Base-by-base conservation (phyloP, 2,113 vertebrate genomes). In the Equus quagga region DNA sequence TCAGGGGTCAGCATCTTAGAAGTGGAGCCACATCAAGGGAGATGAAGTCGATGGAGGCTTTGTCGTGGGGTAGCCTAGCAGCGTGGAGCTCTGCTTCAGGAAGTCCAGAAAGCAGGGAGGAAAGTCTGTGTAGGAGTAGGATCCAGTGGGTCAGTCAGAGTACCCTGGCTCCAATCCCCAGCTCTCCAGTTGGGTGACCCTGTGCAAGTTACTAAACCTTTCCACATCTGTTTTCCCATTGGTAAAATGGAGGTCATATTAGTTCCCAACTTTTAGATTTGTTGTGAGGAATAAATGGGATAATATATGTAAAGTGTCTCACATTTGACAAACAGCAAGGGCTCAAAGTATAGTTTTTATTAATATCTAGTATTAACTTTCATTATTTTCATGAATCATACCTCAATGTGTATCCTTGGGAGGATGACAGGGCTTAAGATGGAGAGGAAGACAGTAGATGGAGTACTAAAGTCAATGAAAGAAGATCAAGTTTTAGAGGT, bases 321-420 rank as follows among this genome's bases (percentile, higher is more conserved):
- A 49, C n/a, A 58, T 67, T 5, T 58, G 75, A 88, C 12, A 46
- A 6, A 54, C 72, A 81, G 19, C 19, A 51, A 79, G 33, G 13
- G 8, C 13, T 82, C 46, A 26, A 46, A 73, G 51, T 17, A n/a
- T 17, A 89, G 70, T 62, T 80, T 79, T 64, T 69, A 49, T 75
- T 89, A 82, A 54, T 81, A 67, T 24, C 76, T 73, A 41, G 58
- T 69, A 44, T 70, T 82, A 76, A 44, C 8, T 90, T 70, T 81
- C 19, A 24, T 33, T 19, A 26, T 76, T 64, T 75, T 49, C 72
- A 73, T 70, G 89, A 72, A 23, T 64, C 44, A 8, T 21, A 60
- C 5, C 12, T 92, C 49, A 36, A 31, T 69, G 69, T 85, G 73
- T 82, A 26, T 36, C 8, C 24, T 49, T 41, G 58, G 65, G 73